A percentile compares a stretch with the other conserved stretches of the same genome.
phyloP scores from a whole-genome alignment of 2,888 invertebrate genomes.

The Caenorhabditis sp. region DNA sequence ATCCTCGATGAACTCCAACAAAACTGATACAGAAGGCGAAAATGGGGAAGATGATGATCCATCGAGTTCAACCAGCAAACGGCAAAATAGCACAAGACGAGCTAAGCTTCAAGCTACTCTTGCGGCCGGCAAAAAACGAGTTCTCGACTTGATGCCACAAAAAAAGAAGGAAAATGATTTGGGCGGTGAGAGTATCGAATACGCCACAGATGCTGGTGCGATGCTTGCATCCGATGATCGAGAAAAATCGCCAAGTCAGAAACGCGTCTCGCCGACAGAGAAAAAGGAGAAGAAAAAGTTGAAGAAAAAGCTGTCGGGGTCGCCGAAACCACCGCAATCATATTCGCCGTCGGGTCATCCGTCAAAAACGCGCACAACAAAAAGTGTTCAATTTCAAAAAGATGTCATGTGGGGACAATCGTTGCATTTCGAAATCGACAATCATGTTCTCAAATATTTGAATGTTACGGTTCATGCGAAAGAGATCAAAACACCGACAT shows the following conservation, averaged over 20 bases:
- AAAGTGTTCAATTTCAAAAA: slow-evolving; percentile 42
- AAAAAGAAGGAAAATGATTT: slow-evolving; percentile 26
- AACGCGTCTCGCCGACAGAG: slow-evolving; percentile 42
- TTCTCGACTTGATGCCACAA: slow-evolving; percentile 47
- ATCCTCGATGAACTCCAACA: slow-evolving; percentile 32
- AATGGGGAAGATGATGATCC: slow-evolving; percentile 22
- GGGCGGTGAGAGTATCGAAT: slow-evolving; percentile 33
- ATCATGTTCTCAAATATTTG: slow-evolving; percentile 42
- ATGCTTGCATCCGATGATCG: not conserved
- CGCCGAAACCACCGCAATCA: slow-evolving; percentile 13
- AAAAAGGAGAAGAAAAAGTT: slow-evolving; percentile 44
- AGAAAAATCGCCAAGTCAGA: slow-evolving; percentile 7
- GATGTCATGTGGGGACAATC: slow-evolving; percentile 68
- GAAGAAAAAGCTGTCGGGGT: slow-evolving; percentile 38
- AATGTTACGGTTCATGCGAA: slow-evolving; percentile 62
- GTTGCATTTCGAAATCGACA: slow-evolving; percentile 57
- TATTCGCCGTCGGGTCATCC: not conserved
- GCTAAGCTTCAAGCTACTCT: slow-evolving; percentile 44
- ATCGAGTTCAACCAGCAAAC: slow-evolving; percentile 21
- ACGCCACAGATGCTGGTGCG: slow-evolving; percentile 29
- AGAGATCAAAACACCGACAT: slow-evolving; percentile 11
- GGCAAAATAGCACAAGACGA: slow-evolving; percentile 29
- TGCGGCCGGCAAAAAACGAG: slow-evolving; percentile 49
- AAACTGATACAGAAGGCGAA: slow-evolving; percentile 40
- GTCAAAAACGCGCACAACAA: slow-evolving; percentile 30